phyloP scores from a whole-genome alignment of 1,140 invertebrate genomes.

The Argopecten irradians region DNA sequence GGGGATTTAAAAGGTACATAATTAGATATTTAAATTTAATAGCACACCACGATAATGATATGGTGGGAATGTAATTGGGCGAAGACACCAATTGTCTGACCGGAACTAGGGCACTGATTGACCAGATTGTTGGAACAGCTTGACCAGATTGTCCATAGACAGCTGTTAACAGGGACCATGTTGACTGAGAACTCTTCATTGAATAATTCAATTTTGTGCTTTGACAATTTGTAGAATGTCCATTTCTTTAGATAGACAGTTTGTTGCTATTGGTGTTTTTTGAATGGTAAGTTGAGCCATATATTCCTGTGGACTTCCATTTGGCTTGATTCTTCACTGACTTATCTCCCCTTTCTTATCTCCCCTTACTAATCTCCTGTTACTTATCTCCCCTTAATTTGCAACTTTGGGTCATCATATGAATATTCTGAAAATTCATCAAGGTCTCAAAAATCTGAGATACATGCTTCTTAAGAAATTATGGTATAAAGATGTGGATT shows the following conservation, averaged over 20 bases:
- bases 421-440: too few species aligned
- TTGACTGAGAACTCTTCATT: neutral
- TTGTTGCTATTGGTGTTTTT: neutral
- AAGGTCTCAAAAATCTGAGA: too few species aligned
- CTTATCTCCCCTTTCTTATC: too few species aligned
- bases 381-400: too few species aligned
- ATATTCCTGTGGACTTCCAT: too few species aligned
- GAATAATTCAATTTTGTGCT: neutral
- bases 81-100: neutral
- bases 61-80: neutral
- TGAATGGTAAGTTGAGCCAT: neutral
- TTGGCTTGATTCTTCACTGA: neutral
- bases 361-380: too few species aligned
- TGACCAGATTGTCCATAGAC: neutral
- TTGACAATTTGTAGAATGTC: neutral
- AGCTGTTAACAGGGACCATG: neutral
- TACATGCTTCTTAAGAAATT: too few species aligned
- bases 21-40: constrained; percentile 20
- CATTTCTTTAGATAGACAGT: neutral
- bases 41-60: neutral
- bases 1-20: neutral
- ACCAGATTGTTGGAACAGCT: constrained; percentile 5
- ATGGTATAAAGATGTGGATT: too few species aligned
- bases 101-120: neutral
- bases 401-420: too few species aligned